Evolutionary conservation across 2,888 invertebrate species (phyloP).

Genomic region (Agrypnus murinus): DNA sequence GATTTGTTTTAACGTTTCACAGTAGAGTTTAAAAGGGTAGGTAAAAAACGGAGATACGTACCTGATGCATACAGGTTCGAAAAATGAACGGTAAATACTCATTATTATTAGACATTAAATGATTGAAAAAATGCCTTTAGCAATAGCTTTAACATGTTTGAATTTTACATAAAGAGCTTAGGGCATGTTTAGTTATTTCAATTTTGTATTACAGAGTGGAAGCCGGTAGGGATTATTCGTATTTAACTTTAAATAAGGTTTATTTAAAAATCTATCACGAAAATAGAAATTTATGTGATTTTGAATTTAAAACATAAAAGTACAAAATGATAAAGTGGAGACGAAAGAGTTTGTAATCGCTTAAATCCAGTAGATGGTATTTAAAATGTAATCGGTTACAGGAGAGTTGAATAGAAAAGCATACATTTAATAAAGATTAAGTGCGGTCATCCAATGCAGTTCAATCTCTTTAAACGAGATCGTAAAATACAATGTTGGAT

Average conservation of each 20-base stretch:
- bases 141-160: not conserved
- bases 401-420: slow-evolving; percentile 29
- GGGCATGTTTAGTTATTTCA: too few species aligned
- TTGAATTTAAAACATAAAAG: not conserved
- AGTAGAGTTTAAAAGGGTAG: not conserved
- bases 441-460: slow-evolving; percentile 46
- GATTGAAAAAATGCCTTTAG: not conserved
- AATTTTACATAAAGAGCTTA: too few species aligned
- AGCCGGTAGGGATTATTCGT: not conserved
- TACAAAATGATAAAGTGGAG: not conserved
- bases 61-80: not conserved
- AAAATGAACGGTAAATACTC: not conserved
- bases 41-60: not conserved
- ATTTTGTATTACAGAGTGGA: too few species aligned
- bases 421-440: slow-evolving; percentile 56
- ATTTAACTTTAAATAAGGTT: not conserved
- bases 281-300: not conserved
- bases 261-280: not conserved
- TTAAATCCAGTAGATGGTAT: slow-evolving; percentile 22
- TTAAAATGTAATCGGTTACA: slow-evolving; percentile 27
- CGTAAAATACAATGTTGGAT: slow-evolving; percentile 52
- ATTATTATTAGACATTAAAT: too few species aligned
- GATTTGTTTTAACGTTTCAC: not conserved
- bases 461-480: slow-evolving; percentile 49
- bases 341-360: slow-evolving; percentile 6